A percentile compares a stretch with the other conserved stretches of the same genome.
Evolutionary conservation across 2,888 invertebrate genomes (phyloP).

Genomic region (Luperina testacea): DNA sequence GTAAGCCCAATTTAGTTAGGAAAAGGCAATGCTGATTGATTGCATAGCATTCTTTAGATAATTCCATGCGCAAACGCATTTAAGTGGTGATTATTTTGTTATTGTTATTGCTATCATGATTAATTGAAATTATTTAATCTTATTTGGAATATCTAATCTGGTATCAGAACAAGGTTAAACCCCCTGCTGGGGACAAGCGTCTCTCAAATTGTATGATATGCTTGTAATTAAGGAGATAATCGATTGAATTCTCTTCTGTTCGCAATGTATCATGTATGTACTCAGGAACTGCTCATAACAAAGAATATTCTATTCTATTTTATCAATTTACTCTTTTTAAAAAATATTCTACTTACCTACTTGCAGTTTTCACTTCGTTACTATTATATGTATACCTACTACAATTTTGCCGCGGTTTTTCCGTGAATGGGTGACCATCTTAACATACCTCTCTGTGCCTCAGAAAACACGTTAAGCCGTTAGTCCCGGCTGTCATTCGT

Average conservation of each 20-base stretch:
- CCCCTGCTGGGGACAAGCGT: background rate
- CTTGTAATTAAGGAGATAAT: background rate
- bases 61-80: background rate
- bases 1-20: background rate
- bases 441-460: no score
- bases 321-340: no score
- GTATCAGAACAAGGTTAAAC: background rate
- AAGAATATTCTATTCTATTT: no score
- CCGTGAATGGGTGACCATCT: no score
- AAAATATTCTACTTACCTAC: no score
- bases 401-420: no score
- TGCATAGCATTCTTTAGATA: conserved; percentile 12
- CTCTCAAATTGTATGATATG: background rate
- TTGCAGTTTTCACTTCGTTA: no score
- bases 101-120: conserved; percentile 24
- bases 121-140: conserved; percentile 18
- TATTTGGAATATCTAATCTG: conserved; percentile 20
- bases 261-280: background rate
- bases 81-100: conserved; percentile 6
- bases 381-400: no score
- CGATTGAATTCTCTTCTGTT: background rate
- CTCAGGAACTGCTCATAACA: no score
- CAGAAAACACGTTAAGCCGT: no score
- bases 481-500: no score
- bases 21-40: background rate